Percentiles rank a stretch among this genome's conserved stretches.
These are phyloP conservation scores for Coreius guichenoti DNA, from an alignment of 2,797 vertebrate species.

Conservation along the genomic window DNA sequence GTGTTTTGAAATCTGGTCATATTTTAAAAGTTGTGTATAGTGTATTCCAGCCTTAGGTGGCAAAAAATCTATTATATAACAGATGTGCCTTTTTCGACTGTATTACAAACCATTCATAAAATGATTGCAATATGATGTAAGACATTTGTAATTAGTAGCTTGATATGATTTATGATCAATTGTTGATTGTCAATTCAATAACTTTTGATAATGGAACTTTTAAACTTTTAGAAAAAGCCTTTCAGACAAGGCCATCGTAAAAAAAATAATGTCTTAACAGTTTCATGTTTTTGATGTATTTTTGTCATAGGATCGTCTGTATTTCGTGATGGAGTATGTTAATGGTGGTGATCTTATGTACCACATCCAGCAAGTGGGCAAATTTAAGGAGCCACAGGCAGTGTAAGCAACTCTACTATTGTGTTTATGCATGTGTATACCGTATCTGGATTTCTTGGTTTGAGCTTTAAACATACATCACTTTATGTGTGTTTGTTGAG, in stretches of 20 bases:
- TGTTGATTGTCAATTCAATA: not conserved
- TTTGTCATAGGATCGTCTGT: slow-evolving; percentile 88
- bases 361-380: slow-evolving; percentile 87
- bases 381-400: slow-evolving; percentile 97
- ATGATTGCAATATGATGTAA: not conserved
- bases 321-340: slow-evolving; percentile 98
- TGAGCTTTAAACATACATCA: not conserved
- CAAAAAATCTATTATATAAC: not conserved
- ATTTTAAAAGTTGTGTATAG: not conserved
- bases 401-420: slow-evolving; percentile 83
- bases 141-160: not conserved
- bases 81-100: not conserved
- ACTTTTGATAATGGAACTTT: not conserved
- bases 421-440: not conserved
- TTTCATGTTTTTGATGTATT: slow-evolving; percentile 35
- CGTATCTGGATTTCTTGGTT: not conserved
- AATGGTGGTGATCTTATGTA: slow-evolving; percentile 98
- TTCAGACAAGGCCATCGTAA: not conserved
- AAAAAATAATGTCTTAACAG: not conserved
- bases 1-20: not conserved
- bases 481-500: not conserved
- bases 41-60: not conserved
- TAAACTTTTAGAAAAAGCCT: not conserved
- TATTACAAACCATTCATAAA: not conserved
- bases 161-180: not conserved